phyloP scores from a whole-genome alignment of 2,113 vertebrate genomes.

The Jaculus jaculus region DNA sequence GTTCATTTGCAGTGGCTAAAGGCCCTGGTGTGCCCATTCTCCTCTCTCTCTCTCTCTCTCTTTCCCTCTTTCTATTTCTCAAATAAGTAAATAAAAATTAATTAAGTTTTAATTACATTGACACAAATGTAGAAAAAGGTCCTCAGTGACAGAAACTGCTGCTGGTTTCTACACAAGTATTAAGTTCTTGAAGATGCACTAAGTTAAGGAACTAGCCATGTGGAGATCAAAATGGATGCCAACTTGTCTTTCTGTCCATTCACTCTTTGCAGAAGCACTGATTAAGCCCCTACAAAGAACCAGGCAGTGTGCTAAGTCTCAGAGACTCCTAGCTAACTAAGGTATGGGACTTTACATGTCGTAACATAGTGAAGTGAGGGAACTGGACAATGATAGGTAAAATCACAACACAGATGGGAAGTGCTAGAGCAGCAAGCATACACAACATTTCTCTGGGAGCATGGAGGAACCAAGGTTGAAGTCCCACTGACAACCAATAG shows the following conservation, averaged over 20 bases:
- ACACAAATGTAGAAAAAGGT: background rate
- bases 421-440: background rate
- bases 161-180: background rate
- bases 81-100: no score
- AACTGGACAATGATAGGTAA: background rate
- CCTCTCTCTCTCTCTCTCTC: no score
- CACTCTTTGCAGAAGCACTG: background rate
- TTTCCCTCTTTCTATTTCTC: no score
- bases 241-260: background rate
- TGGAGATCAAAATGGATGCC: background rate
- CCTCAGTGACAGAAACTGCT: background rate
- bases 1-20: no score
- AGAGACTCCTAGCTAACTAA: background rate
- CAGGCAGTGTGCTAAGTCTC: background rate
- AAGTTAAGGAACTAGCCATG: conserved; percentile 20
- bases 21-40: no score
- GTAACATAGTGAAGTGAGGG: background rate
- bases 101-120: no score
- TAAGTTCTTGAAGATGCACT: conserved; percentile 30
- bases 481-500: background rate
- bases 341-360: background rate
- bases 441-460: background rate
- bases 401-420: background rate
- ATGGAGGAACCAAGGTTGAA: background rate
- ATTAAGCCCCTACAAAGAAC: background rate